Evolutionary conservation across 2,888 invertebrate species (phyloP).

Genomic region (Hyposoter didymator): DNA sequence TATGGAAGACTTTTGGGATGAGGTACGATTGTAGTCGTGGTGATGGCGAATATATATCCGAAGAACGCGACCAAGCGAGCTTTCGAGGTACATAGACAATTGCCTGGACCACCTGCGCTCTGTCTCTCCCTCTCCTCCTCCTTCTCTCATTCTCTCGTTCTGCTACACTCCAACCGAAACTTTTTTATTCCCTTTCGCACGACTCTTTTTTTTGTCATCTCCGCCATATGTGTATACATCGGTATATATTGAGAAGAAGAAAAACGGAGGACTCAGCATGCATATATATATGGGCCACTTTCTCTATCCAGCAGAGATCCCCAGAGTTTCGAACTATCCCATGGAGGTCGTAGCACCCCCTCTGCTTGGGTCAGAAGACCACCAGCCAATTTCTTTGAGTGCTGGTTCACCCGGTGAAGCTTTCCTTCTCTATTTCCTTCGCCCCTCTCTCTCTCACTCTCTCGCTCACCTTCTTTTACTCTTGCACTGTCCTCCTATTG

Average conservation of each 20-base stretch:
- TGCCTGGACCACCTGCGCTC: conserved; percentile 50
- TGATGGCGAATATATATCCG: conserved; percentile 58
- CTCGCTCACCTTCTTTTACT: conserved; percentile 25
- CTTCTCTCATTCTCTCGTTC: conserved; percentile 17
- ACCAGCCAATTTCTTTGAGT: conserved; percentile 83
- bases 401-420: conserved; percentile 72
- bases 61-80: conserved; percentile 49
- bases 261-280: not conserved
- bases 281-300: conserved; percentile 28
- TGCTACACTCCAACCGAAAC: conserved; percentile 26
- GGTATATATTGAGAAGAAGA: not conserved
- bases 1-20: conserved; percentile 49
- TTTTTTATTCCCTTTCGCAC: conserved; percentile 31
- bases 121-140: conserved; percentile 24
- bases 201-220: conserved; percentile 30
- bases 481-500: conserved; percentile 65
- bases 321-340: conserved; percentile 78
- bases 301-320: conserved; percentile 44
- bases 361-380: conserved; percentile 77
- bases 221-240: conserved; percentile 7
- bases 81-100: conserved; percentile 51
- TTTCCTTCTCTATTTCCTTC: conserved; percentile 48
- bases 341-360: conserved; percentile 74
- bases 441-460: conserved; percentile 13
- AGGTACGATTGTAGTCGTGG: conserved; percentile 43